Evolutionary conservation across 2,888 invertebrate genomes (phyloP).

Genomic region (Axea sp.): DNA sequence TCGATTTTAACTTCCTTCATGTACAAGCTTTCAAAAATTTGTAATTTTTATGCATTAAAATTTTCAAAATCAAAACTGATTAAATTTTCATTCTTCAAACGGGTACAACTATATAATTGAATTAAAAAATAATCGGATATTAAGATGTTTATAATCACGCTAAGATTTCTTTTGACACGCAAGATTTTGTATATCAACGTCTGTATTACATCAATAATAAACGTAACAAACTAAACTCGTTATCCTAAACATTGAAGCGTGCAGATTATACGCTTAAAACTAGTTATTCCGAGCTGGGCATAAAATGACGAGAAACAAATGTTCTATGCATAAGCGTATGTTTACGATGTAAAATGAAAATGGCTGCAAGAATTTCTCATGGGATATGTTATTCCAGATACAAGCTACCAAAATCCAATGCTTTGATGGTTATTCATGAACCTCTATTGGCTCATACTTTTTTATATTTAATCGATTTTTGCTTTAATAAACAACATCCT

Average conservation of each 20-base stretch:
- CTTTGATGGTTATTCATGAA: slow-evolving; percentile 53
- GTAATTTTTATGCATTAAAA: too few species aligned
- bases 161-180: not conserved
- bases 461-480: slow-evolving; percentile 36
- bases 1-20: slow-evolving; percentile 4
- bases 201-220: slow-evolving; percentile 28
- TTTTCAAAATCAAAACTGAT: too few species aligned
- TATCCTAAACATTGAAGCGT: slow-evolving; percentile 52
- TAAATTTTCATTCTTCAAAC: too few species aligned
- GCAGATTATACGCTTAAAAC: slow-evolving; percentile 50
- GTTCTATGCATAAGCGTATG: slow-evolving; percentile 58
- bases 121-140: too few species aligned
- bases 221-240: slow-evolving; percentile 35
- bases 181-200: not conserved
- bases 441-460: slow-evolving; percentile 36
- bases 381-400: slow-evolving; percentile 50
- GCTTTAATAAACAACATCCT: slow-evolving; percentile 26
- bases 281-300: slow-evolving; percentile 37
- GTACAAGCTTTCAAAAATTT: too few species aligned
- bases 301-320: slow-evolving; percentile 60
- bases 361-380: slow-evolving; percentile 61
- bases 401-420: slow-evolving; percentile 31
- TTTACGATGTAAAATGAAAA: slow-evolving; percentile 60
- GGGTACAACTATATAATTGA: too few species aligned
- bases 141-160: too few species aligned